Base-by-base conservation (phyloP, 2,113 vertebrate genomes). In the Daphoenositta chrysoptera region DNA sequence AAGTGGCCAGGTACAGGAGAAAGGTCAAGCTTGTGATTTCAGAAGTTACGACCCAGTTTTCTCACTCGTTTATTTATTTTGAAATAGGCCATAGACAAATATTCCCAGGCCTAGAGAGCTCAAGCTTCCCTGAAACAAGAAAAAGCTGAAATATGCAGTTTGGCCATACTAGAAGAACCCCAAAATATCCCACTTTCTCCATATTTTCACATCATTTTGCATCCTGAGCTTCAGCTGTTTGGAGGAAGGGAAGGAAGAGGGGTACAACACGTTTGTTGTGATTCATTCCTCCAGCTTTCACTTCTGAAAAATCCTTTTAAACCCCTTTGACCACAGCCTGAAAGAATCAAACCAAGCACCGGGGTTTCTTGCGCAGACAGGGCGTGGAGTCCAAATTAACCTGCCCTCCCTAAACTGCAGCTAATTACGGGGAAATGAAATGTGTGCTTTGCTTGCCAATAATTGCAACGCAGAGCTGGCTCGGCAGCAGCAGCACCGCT, bases 371-470 rank as follows among this genome's bases (percentile, higher is more conserved):
- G 86, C 3, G 1, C 94, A 95, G 95, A 96, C 94, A 94, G 92
- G 95, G 96, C 13, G 95, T 68, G 94, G 96, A 75, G n/a, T 33
- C 86, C 22, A 75, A 95, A 96, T 94, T 92, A 97, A 96, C 96
- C 90, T 93, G 92, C 95, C 92, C 92, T 94, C 96, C 92, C 77
- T 56, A 89, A 91, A 94, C 53, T 89, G 87, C 12, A 96, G 92
- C 93, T 97, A 95, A 96, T 96, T 96, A 96, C 4, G 53, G 94
- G 96, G 96, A 96, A 97, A 96, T 89, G 77, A 91, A 97, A 94
- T 73, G 94, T 95, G 96, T 94, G 94, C 96, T 94, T 87, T 85
- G 92, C 94, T 82, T 94, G 96, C 96, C 91, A 96, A 54, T 92
- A 93, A 96, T n/a, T 94, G 95, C 96, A 94, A 65, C 1, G n/a